These are phyloP conservation scores for Melangyna quadrimaculata DNA, from an alignment of 2,888 invertebrate genomes.

Conservation along the genomic window DNA sequence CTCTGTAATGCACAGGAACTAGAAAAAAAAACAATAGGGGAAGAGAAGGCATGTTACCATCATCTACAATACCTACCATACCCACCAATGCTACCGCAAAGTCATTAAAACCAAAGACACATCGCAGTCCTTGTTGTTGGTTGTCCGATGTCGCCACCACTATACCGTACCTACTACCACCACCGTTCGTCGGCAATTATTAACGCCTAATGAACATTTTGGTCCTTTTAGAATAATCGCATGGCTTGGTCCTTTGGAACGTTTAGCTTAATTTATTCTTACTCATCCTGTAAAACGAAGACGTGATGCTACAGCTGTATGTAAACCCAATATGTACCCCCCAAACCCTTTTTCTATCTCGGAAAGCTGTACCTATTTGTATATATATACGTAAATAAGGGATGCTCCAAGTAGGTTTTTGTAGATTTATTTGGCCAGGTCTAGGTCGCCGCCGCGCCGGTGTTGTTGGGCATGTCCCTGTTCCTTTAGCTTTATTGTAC, in stretches of 20 bases:
- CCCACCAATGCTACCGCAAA: constrained; percentile 55
- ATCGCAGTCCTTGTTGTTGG: constrained; percentile 66
- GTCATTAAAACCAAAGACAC: constrained; percentile 70
- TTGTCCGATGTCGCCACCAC: constrained; percentile 19
- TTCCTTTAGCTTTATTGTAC: constrained; percentile 40
- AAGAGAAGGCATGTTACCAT: constrained; percentile 13
- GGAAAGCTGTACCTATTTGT: constrained; percentile 28
- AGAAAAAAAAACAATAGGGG: neutral
- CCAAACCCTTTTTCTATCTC: constrained; percentile 31
- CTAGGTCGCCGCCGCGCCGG: constrained; percentile 14
- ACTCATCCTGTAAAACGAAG: constrained; percentile 33
- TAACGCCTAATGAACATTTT: constrained; percentile 71
- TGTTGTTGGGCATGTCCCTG: constrained; percentile 33
- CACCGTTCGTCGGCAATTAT: constrained; percentile 25
- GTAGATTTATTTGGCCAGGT: constrained; percentile 47
- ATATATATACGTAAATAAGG: neutral
- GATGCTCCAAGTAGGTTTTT: constrained; percentile 3
- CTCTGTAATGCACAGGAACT: constrained; percentile 22
- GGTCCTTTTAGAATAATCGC: constrained; percentile 70
- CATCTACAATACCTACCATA: constrained; percentile 11
- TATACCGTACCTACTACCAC: neutral
- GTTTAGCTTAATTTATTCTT: constrained; percentile 63
- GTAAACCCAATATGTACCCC: neutral
- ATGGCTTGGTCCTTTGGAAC: constrained; percentile 62
- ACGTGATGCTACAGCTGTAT: constrained; percentile 1